These are phyloP conservation scores for Lipophrys pholis DNA, from an alignment of 2,113 vertebrate species.

Conservation along the genomic window DNA sequence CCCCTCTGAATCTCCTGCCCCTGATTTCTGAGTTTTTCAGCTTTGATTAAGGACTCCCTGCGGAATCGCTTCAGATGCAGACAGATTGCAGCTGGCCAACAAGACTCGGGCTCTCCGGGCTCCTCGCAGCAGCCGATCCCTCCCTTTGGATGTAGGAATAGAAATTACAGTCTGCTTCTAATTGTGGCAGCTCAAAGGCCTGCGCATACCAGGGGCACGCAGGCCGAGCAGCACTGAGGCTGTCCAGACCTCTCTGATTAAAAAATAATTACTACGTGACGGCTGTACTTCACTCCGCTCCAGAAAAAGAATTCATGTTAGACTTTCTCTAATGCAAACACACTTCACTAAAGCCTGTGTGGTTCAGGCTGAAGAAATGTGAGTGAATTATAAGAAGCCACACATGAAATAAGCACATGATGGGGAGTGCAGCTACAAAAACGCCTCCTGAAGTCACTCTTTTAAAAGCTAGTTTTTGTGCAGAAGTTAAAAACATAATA, in stretches of 20 bases:
- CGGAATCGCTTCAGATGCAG: slow-evolving; percentile 65
- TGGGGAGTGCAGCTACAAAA: neutral
- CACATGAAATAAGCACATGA: neutral
- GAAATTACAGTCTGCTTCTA: slow-evolving; percentile 71
- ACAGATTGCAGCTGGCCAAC: slow-evolving; percentile 52
- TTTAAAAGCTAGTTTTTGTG: too few relatives aligned
- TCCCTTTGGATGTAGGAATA: slow-evolving; percentile 68
- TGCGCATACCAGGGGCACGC: slow-evolving; percentile 44
- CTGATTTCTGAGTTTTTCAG: slow-evolving; percentile 71
- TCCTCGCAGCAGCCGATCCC: slow-evolving; percentile 56
- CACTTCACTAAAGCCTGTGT: neutral
- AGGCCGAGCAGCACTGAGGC: slow-evolving; percentile 40
- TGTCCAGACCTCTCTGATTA: slow-evolving; percentile 45
- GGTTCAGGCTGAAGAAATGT: neutral
- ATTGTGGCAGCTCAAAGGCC: slow-evolving; percentile 64
- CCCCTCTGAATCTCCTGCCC: slow-evolving; percentile 71
- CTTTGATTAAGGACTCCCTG: slow-evolving; percentile 75
- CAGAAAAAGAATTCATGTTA: neutral
- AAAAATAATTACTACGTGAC: slow-evolving; percentile 51
- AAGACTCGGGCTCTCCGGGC: slow-evolving; percentile 51
- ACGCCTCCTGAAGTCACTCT: neutral
- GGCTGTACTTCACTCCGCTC: slow-evolving; percentile 21
- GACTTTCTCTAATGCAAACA: slow-evolving; percentile 15
- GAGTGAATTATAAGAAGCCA: neutral
- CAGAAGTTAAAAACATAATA: too few relatives aligned